A percentile compares a stretch with the other conserved stretches of the same genome.
phyloP scores from a whole-genome alignment of 1,140 invertebrate species.

The Psix sp. region DNA sequence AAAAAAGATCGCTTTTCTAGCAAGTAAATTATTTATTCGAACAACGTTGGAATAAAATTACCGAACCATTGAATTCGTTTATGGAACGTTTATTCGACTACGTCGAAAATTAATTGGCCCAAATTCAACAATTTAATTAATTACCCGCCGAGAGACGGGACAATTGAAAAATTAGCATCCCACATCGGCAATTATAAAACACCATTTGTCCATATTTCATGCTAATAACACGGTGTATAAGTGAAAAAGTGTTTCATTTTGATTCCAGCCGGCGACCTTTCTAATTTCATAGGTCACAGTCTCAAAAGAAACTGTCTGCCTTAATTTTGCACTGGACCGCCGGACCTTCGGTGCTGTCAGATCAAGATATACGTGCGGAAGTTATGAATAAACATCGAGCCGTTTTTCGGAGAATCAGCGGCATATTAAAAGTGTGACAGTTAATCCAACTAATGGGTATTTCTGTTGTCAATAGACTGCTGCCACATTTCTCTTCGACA shows the following conservation, averaged over 20 bases:
- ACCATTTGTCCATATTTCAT: constrained; percentile 43
- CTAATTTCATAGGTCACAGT: constrained; percentile 52
- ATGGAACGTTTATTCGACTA: not conserved
- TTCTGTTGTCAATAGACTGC: constrained; percentile 59
- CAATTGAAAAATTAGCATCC: constrained; percentile 18
- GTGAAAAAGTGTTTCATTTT: constrained; percentile 33
- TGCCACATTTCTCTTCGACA: constrained; percentile 55
- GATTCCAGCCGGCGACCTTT: constrained; percentile 20
- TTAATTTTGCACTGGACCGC: constrained; percentile 39
- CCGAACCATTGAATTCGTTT: constrained; percentile 1
- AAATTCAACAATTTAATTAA: constrained; percentile 34
- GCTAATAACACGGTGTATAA: constrained; percentile 15
- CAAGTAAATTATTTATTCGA: constrained; percentile 13
- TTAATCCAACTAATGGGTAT: constrained; percentile 61
- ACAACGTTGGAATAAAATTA: constrained; percentile 8
- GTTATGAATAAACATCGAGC: constrained; percentile 53
- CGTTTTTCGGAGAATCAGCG: constrained; percentile 60
- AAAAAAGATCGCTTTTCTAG: not conserved
- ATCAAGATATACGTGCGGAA: constrained; percentile 53
- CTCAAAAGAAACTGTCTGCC: constrained; percentile 50
- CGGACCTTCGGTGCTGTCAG: constrained; percentile 43
- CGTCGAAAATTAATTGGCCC: no score
- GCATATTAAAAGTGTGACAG: constrained; percentile 59
- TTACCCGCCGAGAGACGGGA: not conserved
- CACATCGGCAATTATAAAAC: constrained; percentile 14